phyloP scores from a whole-genome alignment of 2,113 vertebrate genomes.

The Prunella himalayana region DNA sequence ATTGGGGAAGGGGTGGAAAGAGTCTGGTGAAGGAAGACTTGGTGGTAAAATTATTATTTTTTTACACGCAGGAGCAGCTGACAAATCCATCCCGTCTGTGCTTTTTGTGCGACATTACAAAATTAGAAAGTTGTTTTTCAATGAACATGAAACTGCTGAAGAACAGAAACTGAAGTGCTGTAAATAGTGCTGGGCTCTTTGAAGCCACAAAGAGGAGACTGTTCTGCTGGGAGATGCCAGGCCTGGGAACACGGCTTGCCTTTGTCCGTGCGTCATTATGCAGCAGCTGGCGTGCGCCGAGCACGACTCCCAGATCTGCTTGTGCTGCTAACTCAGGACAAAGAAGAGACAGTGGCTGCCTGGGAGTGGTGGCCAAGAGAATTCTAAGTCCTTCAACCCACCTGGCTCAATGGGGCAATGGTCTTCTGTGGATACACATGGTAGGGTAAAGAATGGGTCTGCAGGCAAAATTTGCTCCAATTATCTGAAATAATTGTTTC shows the following conservation, averaged over 20 bases:
- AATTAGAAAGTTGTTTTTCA: slow-evolving; percentile 23
- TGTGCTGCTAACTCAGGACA: background rate
- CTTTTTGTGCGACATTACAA: background rate
- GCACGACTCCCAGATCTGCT: background rate
- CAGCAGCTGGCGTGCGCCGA: background rate
- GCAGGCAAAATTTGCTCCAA: background rate
- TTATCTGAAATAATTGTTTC: background rate
- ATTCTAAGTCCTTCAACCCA: background rate
- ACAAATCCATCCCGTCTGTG: background rate
- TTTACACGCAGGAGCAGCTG: background rate
- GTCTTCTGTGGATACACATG: rapidly evolving
- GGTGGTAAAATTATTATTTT: background rate
- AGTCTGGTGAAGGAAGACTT: background rate
- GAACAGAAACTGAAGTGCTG: background rate
- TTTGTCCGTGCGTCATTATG: background rate
- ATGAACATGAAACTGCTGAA: background rate
- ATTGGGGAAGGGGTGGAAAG: background rate
- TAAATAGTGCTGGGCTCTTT: background rate
- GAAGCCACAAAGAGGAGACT: slow-evolving; percentile 32
- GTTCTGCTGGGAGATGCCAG: slow-evolving; percentile 14
- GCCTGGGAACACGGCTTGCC: background rate
- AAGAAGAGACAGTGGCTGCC: background rate
- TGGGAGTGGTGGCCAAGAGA: background rate
- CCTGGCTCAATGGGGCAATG: background rate
- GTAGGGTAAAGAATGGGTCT: background rate